phyloP scores from a whole-genome alignment of 2,888 invertebrate genomes.

The Dasypolia templi region DNA sequence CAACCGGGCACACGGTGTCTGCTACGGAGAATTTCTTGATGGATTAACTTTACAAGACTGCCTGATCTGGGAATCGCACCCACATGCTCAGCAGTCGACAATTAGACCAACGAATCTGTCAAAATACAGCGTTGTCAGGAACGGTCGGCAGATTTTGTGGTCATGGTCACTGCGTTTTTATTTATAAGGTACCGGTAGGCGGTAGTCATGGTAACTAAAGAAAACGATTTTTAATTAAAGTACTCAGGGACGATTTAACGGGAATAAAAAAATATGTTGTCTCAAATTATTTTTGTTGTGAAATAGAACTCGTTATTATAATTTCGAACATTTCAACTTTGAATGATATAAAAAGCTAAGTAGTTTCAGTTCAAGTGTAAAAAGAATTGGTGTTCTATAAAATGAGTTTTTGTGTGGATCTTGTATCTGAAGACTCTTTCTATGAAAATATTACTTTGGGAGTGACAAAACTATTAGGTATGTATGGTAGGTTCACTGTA shows the following conservation, averaged over 20 bases:
- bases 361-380: not conserved
- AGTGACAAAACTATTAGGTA: constrained; percentile 91
- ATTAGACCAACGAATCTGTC: not conserved
- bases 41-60: not conserved
- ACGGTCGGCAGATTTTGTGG: constrained; percentile 36
- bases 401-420: constrained; percentile 93
- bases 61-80: not conserved
- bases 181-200: too few species aligned
- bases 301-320: not conserved
- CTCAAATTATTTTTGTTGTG: constrained; percentile 23
- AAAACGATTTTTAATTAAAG: too few species aligned
- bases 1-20: not conserved
- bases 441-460: constrained; percentile 94
- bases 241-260: constrained; percentile 17
- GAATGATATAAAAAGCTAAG: not conserved
- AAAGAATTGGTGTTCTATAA: not conserved
- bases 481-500: constrained; percentile 9
- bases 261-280: not conserved
- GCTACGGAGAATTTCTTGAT: not conserved
- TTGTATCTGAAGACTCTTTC: constrained; percentile 93
- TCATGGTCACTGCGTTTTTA: constrained; percentile 17
- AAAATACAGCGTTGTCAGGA: not conserved
- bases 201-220: constrained; percentile 36
- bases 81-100: not conserved
- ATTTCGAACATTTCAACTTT: constrained; percentile 22